Conservation (phyloP, 1,140 invertebrate genomes). For the Zaprionus camerounensis region DNA sequence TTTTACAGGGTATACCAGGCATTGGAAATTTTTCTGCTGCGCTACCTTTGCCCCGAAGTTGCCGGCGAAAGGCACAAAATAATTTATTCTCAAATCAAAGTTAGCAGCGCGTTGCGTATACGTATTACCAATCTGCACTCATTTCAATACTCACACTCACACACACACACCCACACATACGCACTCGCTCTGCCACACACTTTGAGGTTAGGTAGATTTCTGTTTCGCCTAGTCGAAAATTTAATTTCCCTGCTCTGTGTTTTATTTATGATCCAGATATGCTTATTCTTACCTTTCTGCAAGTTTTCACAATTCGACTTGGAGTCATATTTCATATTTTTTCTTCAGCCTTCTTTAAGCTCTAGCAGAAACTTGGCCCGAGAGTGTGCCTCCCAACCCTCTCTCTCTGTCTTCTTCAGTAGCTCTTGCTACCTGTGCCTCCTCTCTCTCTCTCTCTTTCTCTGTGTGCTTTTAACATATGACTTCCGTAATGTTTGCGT, state of each 20-base stretch:
- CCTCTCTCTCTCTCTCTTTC: constrained; percentile 48
- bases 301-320: constrained; percentile 83
- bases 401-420: background rate
- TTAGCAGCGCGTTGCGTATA: constrained; percentile 77
- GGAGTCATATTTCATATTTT: constrained; percentile 80
- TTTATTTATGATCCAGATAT: constrained; percentile 83
- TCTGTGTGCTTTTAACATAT: constrained; percentile 74
- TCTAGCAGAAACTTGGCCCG: constrained; percentile 59
- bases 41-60: constrained; percentile 45
- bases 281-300: constrained; percentile 81
- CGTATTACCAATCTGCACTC: constrained; percentile 72
- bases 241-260: constrained; percentile 77
- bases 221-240: constrained; percentile 73
- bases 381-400: background rate
- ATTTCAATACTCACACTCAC: constrained; percentile 42
- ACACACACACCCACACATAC: constrained; percentile 11
- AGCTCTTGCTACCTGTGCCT: too few relatives aligned
- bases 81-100: constrained; percentile 83
- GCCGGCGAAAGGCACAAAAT: constrained; percentile 65
- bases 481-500: constrained; percentile 83
- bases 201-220: constrained; percentile 22
- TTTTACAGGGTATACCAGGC: constrained; percentile 16
- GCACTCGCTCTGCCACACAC: background rate
- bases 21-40: constrained; percentile 45
- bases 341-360: constrained; percentile 42